Conservation (phyloP, 2,113 vertebrate species). For the Donacobius atricapilla region DNA sequence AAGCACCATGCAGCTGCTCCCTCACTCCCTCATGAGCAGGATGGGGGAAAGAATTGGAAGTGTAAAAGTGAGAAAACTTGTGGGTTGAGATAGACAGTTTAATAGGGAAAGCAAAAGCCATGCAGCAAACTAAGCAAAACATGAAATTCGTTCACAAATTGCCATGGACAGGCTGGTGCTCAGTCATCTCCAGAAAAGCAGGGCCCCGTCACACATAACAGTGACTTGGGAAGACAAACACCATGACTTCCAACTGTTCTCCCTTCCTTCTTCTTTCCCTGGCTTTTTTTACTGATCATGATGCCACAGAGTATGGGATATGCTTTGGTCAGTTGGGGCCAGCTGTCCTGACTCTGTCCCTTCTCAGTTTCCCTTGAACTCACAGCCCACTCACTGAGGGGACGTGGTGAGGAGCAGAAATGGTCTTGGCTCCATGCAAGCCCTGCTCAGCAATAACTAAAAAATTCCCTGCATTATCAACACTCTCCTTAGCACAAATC, state of each 20-base stretch:
- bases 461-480: not conserved
- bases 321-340: not conserved
- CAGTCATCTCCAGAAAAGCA: not conserved
- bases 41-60: not conserved
- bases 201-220: accelerated
- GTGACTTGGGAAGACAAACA: not conserved
- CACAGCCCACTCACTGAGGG: not conserved
- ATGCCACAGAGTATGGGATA: not conserved
- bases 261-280: not conserved
- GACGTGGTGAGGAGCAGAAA: not conserved
- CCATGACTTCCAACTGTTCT: not conserved
- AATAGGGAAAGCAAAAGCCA: not conserved
- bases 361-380: not conserved
- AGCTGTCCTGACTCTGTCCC: not conserved
- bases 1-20: not conserved
- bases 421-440: not conserved
- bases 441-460: not conserved
- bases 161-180: not conserved
- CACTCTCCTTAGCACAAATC: not conserved
- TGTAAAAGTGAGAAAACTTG: not conserved
- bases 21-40: not conserved
- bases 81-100: not conserved
- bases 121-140: not conserved
- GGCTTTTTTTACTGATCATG: not conserved
- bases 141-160: not conserved